Evolutionary conservation across 2,888 invertebrate species (phyloP).

Genomic region (Mongoloraphidia duomilia): DNA sequence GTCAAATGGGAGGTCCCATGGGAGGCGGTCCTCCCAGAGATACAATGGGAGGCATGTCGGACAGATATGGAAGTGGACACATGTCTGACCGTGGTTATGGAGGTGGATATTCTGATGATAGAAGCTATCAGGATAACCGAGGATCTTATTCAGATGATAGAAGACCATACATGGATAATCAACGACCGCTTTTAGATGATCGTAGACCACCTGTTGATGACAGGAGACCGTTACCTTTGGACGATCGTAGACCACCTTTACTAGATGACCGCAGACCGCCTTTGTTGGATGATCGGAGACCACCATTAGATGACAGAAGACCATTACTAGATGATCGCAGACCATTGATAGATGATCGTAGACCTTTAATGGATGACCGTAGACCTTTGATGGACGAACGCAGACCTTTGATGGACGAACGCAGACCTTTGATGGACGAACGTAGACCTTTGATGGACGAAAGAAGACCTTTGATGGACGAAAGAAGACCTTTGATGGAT

Average conservation of each 20-base stretch:
- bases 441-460: conserved; percentile 2
- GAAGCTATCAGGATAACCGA: conserved; percentile 3
- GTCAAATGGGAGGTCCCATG: background rate
- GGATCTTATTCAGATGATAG: conserved; percentile 17
- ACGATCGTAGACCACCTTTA: conserved; percentile 10
- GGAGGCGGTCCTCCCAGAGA: background rate
- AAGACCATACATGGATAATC: conserved; percentile 12
- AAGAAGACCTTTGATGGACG: conserved; percentile 6
- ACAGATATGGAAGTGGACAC: background rate
- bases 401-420: conserved; percentile 2
- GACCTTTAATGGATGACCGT: conserved; percentile 2
- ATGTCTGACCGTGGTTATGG: conserved; percentile 7
- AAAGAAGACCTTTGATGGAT: conserved; percentile 4
- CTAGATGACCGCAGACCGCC: conserved; percentile 11
- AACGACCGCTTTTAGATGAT: conserved; percentile 2
- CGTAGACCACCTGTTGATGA: conserved; percentile 12
- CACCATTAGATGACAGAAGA: conserved; percentile 6
- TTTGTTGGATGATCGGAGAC: conserved; percentile 21
- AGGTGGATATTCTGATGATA: conserved; percentile 13
- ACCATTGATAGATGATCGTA: conserved; percentile 6
- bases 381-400: conserved; percentile 7
- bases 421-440: conserved; percentile 11
- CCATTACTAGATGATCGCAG: conserved; percentile 3
- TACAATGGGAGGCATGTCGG: background rate
- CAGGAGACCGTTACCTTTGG: conserved; percentile 15